Base-by-base conservation (phyloP, 2,888 invertebrate species). In the Xanthia togata region DNA sequence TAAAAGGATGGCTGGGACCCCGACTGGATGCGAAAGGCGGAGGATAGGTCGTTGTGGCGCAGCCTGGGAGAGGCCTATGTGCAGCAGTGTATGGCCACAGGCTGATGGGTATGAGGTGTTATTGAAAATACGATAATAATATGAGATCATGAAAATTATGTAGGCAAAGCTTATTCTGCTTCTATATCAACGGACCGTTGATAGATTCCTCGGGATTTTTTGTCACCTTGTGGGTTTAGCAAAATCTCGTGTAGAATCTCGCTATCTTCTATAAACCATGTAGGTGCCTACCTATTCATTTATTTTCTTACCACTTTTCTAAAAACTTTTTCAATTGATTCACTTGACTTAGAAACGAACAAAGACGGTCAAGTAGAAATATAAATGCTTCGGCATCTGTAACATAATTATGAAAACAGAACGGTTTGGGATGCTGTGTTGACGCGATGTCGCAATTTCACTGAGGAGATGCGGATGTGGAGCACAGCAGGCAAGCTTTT, bases 401-500 rank as follows among this genome's bases (percentile, higher is more conserved):
- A 73, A 62, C 65, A 26, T 55, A 65, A 59, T 76, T 35, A 76
- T 73, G 73, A 71, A 81, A 81, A 77, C 70, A 73, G 60, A 59
- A 44, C 57, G 55, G 57, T 73, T 76, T 71, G 68, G 73, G 72
- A 75, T 71, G 47, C 53, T 55, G 26, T 76, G 62, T 83, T 62
- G 75, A 73, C 55, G 35, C 26, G 26, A 63, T 87, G 79, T 81
- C 76, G 74, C 78, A 85, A 82, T 78, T 62, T 68, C 68, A 53
- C 47, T 23, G 50, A 64, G 68, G 59, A 73, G 74, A 76, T 41
- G 62, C 64, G 69, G 60, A 84, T 83, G 78, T 84, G 50, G 85
- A 74, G 59, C 79, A 57, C 77, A 69, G 64, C 73, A 31, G 70
- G 75, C 79, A 50, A 79, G 74, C 70, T 86, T 78, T 78, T 76